A percentile compares a stretch with the other conserved stretches of the same genome.
Conservation (phyloP, 2,888 invertebrate species). For the Drosophila pseudotalamancana region DNA sequence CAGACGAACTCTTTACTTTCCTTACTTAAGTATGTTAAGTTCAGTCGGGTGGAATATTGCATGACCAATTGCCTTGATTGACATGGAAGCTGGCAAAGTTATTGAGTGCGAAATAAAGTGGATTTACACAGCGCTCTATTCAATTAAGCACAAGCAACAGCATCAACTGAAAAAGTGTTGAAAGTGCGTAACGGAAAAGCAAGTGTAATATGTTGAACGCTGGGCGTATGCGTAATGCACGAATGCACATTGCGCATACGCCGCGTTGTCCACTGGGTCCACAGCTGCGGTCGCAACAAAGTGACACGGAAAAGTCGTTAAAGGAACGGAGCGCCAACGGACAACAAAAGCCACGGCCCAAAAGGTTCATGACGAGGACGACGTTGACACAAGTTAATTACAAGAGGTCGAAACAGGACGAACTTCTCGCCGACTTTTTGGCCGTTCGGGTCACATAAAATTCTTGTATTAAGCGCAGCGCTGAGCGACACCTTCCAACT, state of each 20-base stretch:
- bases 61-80: conserved; percentile 34
- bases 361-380: conserved; percentile 31
- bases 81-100: conserved; percentile 28
- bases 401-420: conserved; percentile 43
- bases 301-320: conserved; percentile 56
- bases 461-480: conserved; percentile 49
- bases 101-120: conserved; percentile 43
- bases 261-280: conserved; percentile 13
- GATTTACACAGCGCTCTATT: conserved; percentile 35
- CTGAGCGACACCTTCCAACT: conserved; percentile 31
- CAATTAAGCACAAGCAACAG: conserved; percentile 38
- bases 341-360: conserved; percentile 53
- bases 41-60: conserved; percentile 32
- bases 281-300: conserved; percentile 50
- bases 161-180: neutral
- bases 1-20: neutral
- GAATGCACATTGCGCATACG: conserved; percentile 57
- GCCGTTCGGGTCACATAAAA: conserved; percentile 48
- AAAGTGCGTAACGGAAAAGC: neutral
- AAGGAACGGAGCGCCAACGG: conserved; percentile 38
- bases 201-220: conserved; percentile 20
- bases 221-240: conserved; percentile 58
- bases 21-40: conserved; percentile 6
- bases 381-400: conserved; percentile 64
- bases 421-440: conserved; percentile 55